Evolutionary conservation across 2,113 vertebrate species (phyloP).

Genomic region (Sebastes fasciatus): DNA sequence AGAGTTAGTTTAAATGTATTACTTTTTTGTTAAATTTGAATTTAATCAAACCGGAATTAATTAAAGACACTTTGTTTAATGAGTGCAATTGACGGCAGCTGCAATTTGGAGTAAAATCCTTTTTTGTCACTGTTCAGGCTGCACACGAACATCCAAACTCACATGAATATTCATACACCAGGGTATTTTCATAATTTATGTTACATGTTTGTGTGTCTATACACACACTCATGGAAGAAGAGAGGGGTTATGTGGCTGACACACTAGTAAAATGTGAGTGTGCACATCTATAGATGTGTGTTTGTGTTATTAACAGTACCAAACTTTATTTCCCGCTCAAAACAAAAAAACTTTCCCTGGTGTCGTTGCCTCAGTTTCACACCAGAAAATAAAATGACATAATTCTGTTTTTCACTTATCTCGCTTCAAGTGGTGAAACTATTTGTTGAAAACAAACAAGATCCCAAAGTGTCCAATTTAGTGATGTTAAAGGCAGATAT

Average conservation of each 20-base stretch:
- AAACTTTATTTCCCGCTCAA: neutral
- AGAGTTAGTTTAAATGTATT: too few relatives aligned
- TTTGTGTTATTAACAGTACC: neutral
- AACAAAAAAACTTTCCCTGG: constrained; percentile 2
- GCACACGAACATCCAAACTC: too few relatives aligned
- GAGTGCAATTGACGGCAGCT: too few relatives aligned
- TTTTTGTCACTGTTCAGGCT: too few relatives aligned
- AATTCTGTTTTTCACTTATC: neutral
- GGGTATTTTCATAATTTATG: too few relatives aligned
- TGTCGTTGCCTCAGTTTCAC: constrained; percentile 20
- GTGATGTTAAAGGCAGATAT: neutral
- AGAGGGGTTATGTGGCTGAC: neutral
- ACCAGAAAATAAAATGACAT: constrained; percentile 4
- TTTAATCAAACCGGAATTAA: too few relatives aligned
- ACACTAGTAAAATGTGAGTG: neutral
- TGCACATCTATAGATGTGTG: neutral
- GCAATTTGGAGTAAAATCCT: too few relatives aligned
- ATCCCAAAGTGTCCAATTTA: neutral
- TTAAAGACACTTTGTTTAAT: too few relatives aligned
- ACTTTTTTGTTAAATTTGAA: too few relatives aligned
- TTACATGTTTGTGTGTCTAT: neutral
- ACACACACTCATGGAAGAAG: neutral
- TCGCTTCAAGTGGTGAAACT: neutral
- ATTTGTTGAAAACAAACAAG: neutral
- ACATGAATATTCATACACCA: too few relatives aligned